phyloP scores from a whole-genome alignment of 2,797 vertebrate species.

The Malacoraja senta region DNA sequence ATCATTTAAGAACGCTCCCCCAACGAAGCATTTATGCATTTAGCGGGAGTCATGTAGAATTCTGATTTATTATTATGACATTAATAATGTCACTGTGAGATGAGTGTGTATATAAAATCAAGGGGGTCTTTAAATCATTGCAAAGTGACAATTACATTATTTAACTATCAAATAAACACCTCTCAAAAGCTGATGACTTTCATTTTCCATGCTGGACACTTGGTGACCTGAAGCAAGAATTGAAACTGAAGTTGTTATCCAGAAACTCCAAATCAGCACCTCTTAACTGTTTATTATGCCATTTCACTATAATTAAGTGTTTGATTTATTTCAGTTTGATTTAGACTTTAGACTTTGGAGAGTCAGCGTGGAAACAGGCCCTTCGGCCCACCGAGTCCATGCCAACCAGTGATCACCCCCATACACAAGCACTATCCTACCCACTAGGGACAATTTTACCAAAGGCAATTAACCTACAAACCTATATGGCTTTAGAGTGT shows the following conservation, averaged over 20 bases:
- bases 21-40: not conserved
- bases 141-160: not conserved
- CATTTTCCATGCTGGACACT: not conserved
- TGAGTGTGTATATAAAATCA: constrained; percentile 1
- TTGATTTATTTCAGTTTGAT: too few relatives aligned
- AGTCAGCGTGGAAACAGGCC: too few relatives aligned
- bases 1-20: not conserved
- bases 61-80: constrained; percentile 27
- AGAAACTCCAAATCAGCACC: not conserved
- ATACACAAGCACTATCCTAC: too few relatives aligned
- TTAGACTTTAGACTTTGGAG: too few relatives aligned
- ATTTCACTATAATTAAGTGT: not conserved
- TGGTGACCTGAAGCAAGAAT: not conserved
- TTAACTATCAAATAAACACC: not conserved
- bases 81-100: not conserved
- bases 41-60: not conserved
- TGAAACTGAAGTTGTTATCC: not conserved
- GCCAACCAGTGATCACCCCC: too few relatives aligned
- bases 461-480: too few relatives aligned
- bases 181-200: not conserved
- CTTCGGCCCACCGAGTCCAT: too few relatives aligned
- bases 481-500: too few relatives aligned
- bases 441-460: too few relatives aligned
- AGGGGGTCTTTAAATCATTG: constrained; percentile 6
- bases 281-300: not conserved